Conservation (phyloP, 1,140 invertebrate genomes). For the Brachionus sp. region DNA sequence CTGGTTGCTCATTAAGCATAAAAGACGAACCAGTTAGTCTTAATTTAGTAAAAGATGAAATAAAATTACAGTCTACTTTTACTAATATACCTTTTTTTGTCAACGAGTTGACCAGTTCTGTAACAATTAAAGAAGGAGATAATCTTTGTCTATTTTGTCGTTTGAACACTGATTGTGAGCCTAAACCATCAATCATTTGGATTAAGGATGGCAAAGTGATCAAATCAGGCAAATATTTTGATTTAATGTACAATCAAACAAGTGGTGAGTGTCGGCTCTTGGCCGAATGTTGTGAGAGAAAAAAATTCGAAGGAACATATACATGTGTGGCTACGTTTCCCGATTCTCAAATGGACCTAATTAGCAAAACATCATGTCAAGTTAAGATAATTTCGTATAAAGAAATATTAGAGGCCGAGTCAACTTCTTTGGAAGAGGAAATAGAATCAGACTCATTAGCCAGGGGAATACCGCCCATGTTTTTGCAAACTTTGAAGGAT, state of each 20-base stretch:
- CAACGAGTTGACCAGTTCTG: background rate
- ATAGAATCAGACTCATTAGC: background rate
- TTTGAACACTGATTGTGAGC: slow-evolving; percentile 29
- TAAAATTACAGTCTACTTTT: background rate
- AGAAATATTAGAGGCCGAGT: background rate
- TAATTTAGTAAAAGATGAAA: background rate
- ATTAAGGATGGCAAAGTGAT: slow-evolving; percentile 2
- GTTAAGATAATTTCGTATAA: slow-evolving; percentile 18
- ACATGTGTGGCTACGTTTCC: slow-evolving; percentile 29
- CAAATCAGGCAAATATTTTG: background rate
- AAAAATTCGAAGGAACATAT: slow-evolving; percentile 3
- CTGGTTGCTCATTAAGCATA: background rate
- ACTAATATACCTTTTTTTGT: slow-evolving; percentile 19
- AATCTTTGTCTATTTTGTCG: slow-evolving; percentile 13
- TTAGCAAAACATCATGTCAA: background rate
- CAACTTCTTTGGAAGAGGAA: background rate
- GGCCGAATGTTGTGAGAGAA: background rate
- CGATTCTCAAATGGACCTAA: background rate
- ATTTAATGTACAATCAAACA: background rate
- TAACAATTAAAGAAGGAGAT: slow-evolving; percentile 3
- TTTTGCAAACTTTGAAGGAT: slow-evolving; percentile 30
- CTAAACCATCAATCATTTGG: slow-evolving; percentile 22
- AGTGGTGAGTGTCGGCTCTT: slow-evolving; percentile 12
- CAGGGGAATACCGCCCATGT: slow-evolving; percentile 28
- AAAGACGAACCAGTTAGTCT: background rate